These are phyloP conservation scores for Sterrhoptilus dennistouni DNA, from an alignment of 2,113 vertebrate species.

Conservation along the genomic window DNA sequence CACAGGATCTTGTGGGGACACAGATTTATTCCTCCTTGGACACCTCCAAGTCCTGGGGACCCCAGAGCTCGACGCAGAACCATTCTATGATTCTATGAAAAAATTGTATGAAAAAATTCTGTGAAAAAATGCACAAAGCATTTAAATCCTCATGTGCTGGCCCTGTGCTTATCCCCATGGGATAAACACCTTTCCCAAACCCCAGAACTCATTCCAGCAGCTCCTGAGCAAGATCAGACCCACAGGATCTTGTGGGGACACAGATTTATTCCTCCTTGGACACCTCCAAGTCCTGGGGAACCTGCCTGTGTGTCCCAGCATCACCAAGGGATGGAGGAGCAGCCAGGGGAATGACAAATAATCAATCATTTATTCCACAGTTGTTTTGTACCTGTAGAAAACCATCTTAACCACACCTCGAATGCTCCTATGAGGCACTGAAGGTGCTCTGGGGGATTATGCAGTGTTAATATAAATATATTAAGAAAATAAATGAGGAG, in stretches of 20 bases:
- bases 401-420: not conserved
- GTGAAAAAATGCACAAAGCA: too few relatives aligned
- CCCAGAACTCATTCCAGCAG: too few relatives aligned
- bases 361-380: not conserved
- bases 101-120: not conserved
- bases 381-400: not conserved
- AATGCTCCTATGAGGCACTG: not conserved
- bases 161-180: too few relatives aligned
- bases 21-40: too few relatives aligned
- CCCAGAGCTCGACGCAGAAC: too few relatives aligned
- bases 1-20: too few relatives aligned
- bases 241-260: fast-evolving
- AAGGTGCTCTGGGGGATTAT: not conserved
- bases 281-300: not conserved
- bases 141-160: too few relatives aligned
- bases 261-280: not conserved
- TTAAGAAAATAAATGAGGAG: not conserved
- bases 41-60: too few relatives aligned
- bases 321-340: not conserved
- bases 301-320: not conserved
- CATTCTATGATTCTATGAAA: too few relatives aligned
- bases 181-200: too few relatives aligned
- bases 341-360: not conserved
- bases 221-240: not conserved
- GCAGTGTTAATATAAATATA: not conserved